Conservation (phyloP, 2,888 invertebrate species). For the Parelbella ahira region DNA sequence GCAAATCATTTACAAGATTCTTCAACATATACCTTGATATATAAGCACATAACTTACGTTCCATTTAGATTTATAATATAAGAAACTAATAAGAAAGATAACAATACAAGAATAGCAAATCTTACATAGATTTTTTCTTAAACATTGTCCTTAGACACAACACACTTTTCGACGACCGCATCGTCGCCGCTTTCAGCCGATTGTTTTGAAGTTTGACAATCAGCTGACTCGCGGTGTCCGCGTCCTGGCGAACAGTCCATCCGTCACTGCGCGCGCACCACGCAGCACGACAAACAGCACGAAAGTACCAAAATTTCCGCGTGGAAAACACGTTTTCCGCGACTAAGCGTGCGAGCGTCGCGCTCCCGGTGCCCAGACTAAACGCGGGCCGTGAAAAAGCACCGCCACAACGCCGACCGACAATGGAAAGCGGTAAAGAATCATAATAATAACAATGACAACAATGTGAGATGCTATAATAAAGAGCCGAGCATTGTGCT, state of each 20-base stretch:
- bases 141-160: slow-evolving; percentile 2
- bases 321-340: slow-evolving; percentile 76
- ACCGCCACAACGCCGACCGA: slow-evolving; percentile 79
- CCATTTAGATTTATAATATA: slow-evolving; percentile 6
- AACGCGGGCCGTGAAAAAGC: slow-evolving; percentile 80
- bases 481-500: slow-evolving; percentile 79
- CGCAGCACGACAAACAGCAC: slow-evolving; percentile 51
- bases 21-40: too few species aligned
- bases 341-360: slow-evolving; percentile 76
- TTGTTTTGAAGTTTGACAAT: slow-evolving; percentile 24
- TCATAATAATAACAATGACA: slow-evolving; percentile 82
- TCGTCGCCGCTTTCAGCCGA: not conserved
- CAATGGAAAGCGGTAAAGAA: slow-evolving; percentile 81
- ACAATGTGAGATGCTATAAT: slow-evolving; percentile 81
- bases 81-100: slow-evolving; percentile 8
- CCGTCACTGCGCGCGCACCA: slow-evolving; percentile 56
- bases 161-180: not conserved
- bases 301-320: slow-evolving; percentile 61
- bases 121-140: not conserved
- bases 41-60: not conserved
- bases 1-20: too few species aligned
- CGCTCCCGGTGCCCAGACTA: slow-evolving; percentile 80
- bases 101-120: not conserved
- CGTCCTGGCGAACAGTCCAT: slow-evolving; percentile 28
- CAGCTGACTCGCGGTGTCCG: slow-evolving; percentile 26